Evolutionary conservation across 1,140 invertebrate genomes (phyloP).

Genomic region (Solenopsis invicta): DNA sequence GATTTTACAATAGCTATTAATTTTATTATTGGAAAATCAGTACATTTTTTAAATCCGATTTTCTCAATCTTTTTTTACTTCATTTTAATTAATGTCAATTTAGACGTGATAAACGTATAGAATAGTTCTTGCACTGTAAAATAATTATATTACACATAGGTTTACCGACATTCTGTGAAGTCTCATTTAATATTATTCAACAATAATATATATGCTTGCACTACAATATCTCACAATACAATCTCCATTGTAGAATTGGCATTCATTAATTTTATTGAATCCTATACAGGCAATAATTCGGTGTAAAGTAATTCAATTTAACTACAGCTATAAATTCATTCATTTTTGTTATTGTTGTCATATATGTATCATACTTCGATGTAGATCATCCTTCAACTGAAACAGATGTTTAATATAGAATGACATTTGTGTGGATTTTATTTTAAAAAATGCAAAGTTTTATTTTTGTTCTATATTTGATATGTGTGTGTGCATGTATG

Average conservation of each 20-base stretch:
- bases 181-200: slow-evolving; percentile 61
- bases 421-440: background rate
- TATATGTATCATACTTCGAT: slow-evolving; percentile 60
- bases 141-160: slow-evolving; percentile 42
- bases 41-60: background rate
- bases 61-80: background rate
- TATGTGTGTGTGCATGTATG: too few species aligned
- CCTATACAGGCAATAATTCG: slow-evolving; percentile 80
- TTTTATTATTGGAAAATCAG: background rate
- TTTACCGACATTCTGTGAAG: slow-evolving; percentile 17
- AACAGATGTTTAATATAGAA: slow-evolving; percentile 61
- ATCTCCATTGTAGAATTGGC: slow-evolving; percentile 75
- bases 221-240: slow-evolving; percentile 71
- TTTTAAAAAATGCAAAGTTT: slow-evolving; percentile 3
- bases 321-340: slow-evolving; percentile 78
- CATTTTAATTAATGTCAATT: slow-evolving; percentile 33
- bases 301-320: slow-evolving; percentile 76
- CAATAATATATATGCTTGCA: slow-evolving; percentile 64
- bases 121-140: slow-evolving; percentile 42
- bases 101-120: slow-evolving; percentile 56
- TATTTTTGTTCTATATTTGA: background rate
- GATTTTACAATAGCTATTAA: slow-evolving; percentile 19
- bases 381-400: slow-evolving; percentile 67
- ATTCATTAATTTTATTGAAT: slow-evolving; percentile 81
- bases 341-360: slow-evolving; percentile 70